Conservation (phyloP, 1,140 invertebrate genomes). For the Pachyrhynchus sulphureomaculatus region DNA sequence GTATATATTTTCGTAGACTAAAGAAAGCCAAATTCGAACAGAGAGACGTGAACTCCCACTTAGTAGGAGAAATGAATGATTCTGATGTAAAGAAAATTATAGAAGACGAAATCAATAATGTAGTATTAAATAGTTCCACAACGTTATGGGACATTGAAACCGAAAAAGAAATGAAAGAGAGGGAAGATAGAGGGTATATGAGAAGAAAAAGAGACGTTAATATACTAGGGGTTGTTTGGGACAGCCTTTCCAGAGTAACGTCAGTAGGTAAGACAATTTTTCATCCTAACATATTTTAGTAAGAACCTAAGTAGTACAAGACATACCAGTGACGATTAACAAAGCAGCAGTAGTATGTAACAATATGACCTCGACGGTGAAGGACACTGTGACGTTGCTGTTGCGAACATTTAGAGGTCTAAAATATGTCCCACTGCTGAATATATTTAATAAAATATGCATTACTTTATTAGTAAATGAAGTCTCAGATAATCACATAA, state of each 20-base stretch:
- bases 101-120: slow-evolving; percentile 41
- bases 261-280: slow-evolving; percentile 50
- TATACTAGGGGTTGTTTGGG: slow-evolving; percentile 18
- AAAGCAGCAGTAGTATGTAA: no score
- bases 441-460: no score
- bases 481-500: no score
- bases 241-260: slow-evolving; percentile 38
- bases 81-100: slow-evolving; percentile 41
- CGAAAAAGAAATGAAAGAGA: slow-evolving; percentile 48
- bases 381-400: no score
- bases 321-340: no score
- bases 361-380: no score
- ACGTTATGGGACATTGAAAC: slow-evolving; percentile 51
- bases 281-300: no score
- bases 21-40: slow-evolving; percentile 48
- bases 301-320: no score
- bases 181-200: slow-evolving; percentile 40
- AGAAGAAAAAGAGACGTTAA: slow-evolving; percentile 41
- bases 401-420: no score
- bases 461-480: no score
- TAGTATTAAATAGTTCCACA: slow-evolving; percentile 37
- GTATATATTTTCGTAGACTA: slow-evolving; percentile 35
- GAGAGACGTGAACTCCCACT: slow-evolving; percentile 45
- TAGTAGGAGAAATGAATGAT: slow-evolving; percentile 44
- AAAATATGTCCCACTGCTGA: no score